Conservation (phyloP, 2,797 vertebrate genomes). For the Pantherophis vulpinus region DNA sequence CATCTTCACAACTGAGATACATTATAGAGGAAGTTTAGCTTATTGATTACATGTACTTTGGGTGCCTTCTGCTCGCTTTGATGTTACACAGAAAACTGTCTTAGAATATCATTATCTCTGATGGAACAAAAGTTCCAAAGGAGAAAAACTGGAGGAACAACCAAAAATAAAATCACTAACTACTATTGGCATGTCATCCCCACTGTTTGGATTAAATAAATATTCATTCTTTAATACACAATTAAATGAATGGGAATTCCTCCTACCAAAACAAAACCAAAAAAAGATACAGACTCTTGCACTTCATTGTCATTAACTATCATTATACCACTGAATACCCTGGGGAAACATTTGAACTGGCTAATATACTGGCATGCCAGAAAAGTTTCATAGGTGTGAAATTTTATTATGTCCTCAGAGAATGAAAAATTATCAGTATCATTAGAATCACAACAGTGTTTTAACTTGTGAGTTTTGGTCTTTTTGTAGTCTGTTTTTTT, state of each 20-base stretch:
- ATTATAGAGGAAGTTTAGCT: neutral
- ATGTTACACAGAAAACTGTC: neutral
- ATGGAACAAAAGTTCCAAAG: neutral
- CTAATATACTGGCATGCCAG: neutral
- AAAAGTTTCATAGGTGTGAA: neutral
- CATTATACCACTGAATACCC: neutral
- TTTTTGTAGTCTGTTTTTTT: neutral
- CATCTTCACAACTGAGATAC: neutral
- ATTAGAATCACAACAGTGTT: neutral
- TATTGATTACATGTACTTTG: neutral
- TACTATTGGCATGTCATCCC: neutral
- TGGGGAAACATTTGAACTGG: neutral
- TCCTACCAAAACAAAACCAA: neutral
- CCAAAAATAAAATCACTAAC: neutral
- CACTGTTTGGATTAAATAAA: neutral
- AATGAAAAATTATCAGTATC: neutral
- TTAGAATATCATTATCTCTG: neutral
- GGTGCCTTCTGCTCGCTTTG: neutral
- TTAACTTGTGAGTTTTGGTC: neutral
- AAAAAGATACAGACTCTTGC: neutral
- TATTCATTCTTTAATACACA: neutral
- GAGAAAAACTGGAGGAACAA: neutral
- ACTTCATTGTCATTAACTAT: neutral
- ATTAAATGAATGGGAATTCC: neutral
- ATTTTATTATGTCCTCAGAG: neutral